Evolutionary conservation across 2,888 invertebrate genomes (phyloP), one percentile per base, ranked within the genome.

Genomic region (Melanotus villosus): DNA sequence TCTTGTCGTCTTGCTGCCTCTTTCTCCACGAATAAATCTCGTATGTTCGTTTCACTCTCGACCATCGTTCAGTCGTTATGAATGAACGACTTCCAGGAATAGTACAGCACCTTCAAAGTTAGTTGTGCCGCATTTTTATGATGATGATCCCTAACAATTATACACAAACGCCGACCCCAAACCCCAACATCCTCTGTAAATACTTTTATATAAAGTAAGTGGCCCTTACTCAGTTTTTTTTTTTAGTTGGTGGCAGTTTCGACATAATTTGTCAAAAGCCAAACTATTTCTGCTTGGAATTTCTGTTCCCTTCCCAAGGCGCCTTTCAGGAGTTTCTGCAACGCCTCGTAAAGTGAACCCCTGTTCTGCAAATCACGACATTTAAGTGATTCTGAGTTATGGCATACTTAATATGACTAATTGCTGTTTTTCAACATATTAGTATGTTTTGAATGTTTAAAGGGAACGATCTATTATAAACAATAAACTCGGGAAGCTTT

Each of bases 51-150:
- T 60, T 76, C 72, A 9, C 64, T 72, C 52, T 62, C 45, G 21
- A 47, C 67, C 71, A 68, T 67, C 72, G 68, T 72, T 74, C 63
- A 60, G 70, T 74, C 74, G 75, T 77, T 77, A 75, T 78, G 78
- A 78, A 78, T 78, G 78, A 77, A 78, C 73, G 76, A 75, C 75
- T 78, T 78, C 78, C 77, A 76, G 75, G 78, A 78, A 77, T 75
- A 72, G 77, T 76, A 76, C 76, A 75, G 76, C 68, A 58, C 73
- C 63, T 67, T 70, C 74, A 75, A 75, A 74, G 72, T 66, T 70
- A 73, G 52, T 70, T 72, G 56, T 41, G 38, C 62, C 50, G 50
- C 54, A 54, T 63, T 63, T 63, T 63, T 63, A 63, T 54, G 63
- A 54, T 14, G 62, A 62, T 47, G 62, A 30, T 56, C 21, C 56